Conservation (phyloP, 2,888 invertebrate genomes). For the Drosophila mercatorum region DNA sequence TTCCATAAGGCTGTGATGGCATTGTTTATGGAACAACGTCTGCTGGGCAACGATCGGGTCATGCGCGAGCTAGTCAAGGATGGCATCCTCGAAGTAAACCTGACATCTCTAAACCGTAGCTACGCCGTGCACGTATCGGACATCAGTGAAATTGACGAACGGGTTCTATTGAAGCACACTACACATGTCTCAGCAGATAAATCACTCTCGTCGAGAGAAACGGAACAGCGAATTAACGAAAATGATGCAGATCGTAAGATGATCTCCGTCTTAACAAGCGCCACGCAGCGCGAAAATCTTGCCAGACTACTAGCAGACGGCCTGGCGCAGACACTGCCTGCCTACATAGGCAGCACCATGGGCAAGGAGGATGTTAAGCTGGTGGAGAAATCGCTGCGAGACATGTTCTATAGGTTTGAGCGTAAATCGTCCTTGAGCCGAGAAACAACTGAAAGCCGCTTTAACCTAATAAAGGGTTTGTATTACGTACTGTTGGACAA, state of each 20-base stretch:
- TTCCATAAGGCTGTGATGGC: conserved; percentile 52
- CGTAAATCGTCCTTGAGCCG: conserved; percentile 1
- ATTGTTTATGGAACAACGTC: conserved; percentile 55
- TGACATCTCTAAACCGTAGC: conserved; percentile 46
- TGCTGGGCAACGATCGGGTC: conserved; percentile 52
- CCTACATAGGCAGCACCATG: conserved; percentile 21
- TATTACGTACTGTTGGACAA: conserved; percentile 48
- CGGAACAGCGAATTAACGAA: background rate
- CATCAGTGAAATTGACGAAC: conserved; percentile 64
- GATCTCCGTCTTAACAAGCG: background rate
- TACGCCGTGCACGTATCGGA: conserved; percentile 54
- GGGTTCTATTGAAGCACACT: conserved; percentile 42
- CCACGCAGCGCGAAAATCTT: conserved; percentile 22
- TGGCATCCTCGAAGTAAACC: conserved; percentile 57
- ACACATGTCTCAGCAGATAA: background rate
- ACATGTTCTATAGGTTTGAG: conserved; percentile 33
- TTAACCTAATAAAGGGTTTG: conserved; percentile 36
- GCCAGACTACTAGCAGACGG: conserved; percentile 19
- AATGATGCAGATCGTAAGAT: background rate
- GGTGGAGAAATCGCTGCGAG: conserved; percentile 27
- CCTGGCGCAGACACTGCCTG: conserved; percentile 40
- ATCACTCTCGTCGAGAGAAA: background rate
- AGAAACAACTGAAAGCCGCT: conserved; percentile 19
- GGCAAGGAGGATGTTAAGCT: conserved; percentile 1
- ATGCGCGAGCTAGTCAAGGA: conserved; percentile 62